Conservation (phyloP, 2,888 invertebrate species). For the Acleris sparsana region DNA sequence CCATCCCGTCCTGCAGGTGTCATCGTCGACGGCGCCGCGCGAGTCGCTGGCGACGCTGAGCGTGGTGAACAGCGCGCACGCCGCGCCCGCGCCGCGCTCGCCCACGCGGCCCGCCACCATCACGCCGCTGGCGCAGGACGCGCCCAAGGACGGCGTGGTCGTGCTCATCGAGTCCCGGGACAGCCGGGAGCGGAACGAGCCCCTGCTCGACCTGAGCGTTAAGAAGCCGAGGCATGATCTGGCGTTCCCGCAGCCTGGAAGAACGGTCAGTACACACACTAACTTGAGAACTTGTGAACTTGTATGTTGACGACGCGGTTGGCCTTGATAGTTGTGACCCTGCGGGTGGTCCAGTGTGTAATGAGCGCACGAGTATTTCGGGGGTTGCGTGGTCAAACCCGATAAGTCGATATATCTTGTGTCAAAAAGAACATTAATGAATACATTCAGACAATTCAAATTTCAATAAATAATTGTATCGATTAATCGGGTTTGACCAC, state of each 20-base stretch:
- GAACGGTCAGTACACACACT: slow-evolving; percentile 51
- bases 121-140: slow-evolving; percentile 80
- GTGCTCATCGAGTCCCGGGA: slow-evolving; percentile 81
- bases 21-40: slow-evolving; percentile 54
- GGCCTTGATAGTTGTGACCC: no score
- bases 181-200: slow-evolving; percentile 77
- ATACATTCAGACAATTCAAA: no score
- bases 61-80: slow-evolving; percentile 83
- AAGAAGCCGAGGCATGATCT: slow-evolving; percentile 45
- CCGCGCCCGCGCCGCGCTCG: slow-evolving; percentile 56
- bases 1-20: slow-evolving; percentile 43
- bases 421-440: no score
- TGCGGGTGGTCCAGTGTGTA: no score
- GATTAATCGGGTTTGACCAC: no score
- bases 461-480: no score
- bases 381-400: no score
- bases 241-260: slow-evolving; percentile 51
- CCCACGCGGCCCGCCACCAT: slow-evolving; percentile 87
- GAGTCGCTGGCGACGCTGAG: slow-evolving; percentile 87
- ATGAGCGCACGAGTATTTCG: no score
- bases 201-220: slow-evolving; percentile 77
- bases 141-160: slow-evolving; percentile 85
- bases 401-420: no score
- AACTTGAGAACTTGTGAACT: neutral
- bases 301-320: no score